Conservation (phyloP, 2,113 vertebrate genomes). For the Anas platyrhynchos region DNA sequence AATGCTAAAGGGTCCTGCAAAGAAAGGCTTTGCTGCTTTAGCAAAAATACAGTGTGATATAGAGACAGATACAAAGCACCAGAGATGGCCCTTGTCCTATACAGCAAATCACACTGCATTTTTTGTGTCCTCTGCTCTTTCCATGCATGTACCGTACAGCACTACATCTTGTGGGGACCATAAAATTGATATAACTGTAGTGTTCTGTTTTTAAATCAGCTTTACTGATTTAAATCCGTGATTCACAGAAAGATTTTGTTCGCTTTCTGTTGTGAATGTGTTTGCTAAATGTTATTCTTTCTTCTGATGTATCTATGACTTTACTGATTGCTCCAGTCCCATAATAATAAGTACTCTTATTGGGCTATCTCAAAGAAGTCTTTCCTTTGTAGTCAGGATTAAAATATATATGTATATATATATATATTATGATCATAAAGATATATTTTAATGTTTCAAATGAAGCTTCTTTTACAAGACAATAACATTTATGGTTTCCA, state of each 20-base stretch:
- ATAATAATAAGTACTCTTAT: not conserved
- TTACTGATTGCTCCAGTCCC: not conserved
- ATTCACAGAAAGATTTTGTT: not conserved
- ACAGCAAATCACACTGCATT: not conserved
- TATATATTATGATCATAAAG: not conserved
- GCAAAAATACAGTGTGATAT: not conserved
- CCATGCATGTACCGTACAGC: not conserved
- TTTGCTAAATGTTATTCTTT: not conserved
- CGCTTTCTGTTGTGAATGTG: not conserved
- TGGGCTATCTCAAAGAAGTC: not conserved
- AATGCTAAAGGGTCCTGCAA: not conserved
- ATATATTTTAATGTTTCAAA: not conserved
- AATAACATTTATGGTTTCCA: not conserved
- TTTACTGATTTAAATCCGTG: not conserved
- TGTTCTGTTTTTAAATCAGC: not conserved
- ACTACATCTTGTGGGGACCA: not conserved
- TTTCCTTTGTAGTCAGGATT: not conserved
- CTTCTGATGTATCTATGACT: not conserved
- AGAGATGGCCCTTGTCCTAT: not conserved
- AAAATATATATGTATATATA: not conserved
- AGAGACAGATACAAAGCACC: not conserved
- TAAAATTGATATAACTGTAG: not conserved
- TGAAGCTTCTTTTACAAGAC: not conserved
- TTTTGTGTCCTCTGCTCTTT: not conserved
- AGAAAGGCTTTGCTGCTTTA: not conserved